Conservation (phyloP, 2,888 invertebrate genomes). For the Parnassius glacialis region DNA sequence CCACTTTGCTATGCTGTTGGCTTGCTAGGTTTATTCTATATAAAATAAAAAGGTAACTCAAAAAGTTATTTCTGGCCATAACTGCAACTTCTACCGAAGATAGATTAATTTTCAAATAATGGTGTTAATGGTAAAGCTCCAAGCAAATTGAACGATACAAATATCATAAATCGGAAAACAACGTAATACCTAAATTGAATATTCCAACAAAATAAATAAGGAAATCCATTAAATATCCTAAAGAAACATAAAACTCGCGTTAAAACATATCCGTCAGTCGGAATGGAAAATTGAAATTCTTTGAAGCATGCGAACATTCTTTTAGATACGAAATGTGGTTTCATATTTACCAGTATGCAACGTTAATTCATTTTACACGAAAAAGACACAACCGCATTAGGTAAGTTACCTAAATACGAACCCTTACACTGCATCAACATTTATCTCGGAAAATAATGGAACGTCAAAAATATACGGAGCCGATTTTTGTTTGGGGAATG, state of each 20-base stretch:
- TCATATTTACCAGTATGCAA: slow-evolving; percentile 26
- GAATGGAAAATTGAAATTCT: slow-evolving; percentile 18
- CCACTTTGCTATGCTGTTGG: too few relatives aligned
- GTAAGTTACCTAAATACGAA: slow-evolving; percentile 23
- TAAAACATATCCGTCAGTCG: slow-evolving; percentile 19
- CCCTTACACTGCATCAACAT: slow-evolving; percentile 49
- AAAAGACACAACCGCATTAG: slow-evolving; percentile 26
- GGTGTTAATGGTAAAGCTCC: too few relatives aligned
- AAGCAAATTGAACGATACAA: too few relatives aligned
- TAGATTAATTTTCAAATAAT: too few relatives aligned
- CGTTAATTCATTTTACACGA: slow-evolving; percentile 24
- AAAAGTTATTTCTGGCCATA: too few relatives aligned
- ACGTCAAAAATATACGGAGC: slow-evolving; percentile 55
- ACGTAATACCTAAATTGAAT: background rate
- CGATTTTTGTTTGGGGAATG: slow-evolving; percentile 60
- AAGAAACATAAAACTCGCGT: background rate
- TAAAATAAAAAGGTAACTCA: too few relatives aligned
- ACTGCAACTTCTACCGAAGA: too few relatives aligned
- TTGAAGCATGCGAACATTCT: slow-evolving; percentile 14
- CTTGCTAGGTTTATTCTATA: too few relatives aligned
- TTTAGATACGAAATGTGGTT: slow-evolving; percentile 13
- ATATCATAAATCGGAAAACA: too few relatives aligned
- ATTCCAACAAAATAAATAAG: slow-evolving; percentile 8
- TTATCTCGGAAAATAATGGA: slow-evolving; percentile 73
- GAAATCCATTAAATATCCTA: slow-evolving; percentile 31